Evolutionary conservation across 2,113 vertebrate genomes (phyloP).

Genomic region (Sylvia atricapilla): DNA sequence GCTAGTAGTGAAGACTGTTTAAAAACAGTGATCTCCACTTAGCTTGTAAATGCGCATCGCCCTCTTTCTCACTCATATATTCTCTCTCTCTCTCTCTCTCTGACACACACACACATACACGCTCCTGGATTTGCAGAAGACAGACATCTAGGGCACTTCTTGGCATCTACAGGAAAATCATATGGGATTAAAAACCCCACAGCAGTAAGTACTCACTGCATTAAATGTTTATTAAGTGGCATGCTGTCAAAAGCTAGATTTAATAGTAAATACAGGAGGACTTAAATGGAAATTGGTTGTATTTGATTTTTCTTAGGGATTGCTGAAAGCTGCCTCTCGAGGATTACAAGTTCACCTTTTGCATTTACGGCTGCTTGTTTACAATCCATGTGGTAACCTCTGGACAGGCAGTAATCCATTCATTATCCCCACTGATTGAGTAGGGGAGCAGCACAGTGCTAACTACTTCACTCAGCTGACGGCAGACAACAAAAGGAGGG

Average conservation of each 20-base stretch:
- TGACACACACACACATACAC: not conserved
- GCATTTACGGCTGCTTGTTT: conserved; percentile 40
- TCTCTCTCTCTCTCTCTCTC: not conserved
- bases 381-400: conserved; percentile 6
- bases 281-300: not conserved
- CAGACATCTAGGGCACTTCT: conserved; percentile 33
- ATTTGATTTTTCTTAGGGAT: conserved; percentile 31
- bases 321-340: conserved; percentile 14
- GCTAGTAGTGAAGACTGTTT: conserved; percentile 50
- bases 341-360: conserved; percentile 24
- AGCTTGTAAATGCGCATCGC: conserved; percentile 43
- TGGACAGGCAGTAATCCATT: conserved; percentile 7
- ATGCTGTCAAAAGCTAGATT: conserved; percentile 43
- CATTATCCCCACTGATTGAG: conserved; percentile 21
- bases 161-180: conserved; percentile 40
- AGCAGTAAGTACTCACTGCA: conserved; percentile 60
- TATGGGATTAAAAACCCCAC: conserved; percentile 8
- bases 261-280: not conserved
- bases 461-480: conserved; percentile 4
- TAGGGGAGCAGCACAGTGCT: not conserved
- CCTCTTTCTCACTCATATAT: conserved; percentile 16
- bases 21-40: conserved; percentile 55
- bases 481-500: not conserved
- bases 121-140: conserved; percentile 48
- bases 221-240: conserved; percentile 38